A percentile compares a stretch with the other conserved stretches of the same genome.
phyloP scores from a whole-genome alignment of 2,797 vertebrate species.

The Hozukius guyotensis region DNA sequence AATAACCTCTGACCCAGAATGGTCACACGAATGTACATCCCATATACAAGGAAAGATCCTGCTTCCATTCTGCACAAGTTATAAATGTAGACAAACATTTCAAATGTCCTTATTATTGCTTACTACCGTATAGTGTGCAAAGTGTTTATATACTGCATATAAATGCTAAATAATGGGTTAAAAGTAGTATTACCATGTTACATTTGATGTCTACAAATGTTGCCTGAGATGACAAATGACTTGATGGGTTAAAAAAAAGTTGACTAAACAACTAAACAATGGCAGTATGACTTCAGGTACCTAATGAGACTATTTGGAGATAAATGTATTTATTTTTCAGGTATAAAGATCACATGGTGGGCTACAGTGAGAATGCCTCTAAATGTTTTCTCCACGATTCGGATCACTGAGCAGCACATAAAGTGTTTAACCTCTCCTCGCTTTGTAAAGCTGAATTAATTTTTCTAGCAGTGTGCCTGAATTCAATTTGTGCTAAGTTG shows the following conservation, averaged over 20 bases:
- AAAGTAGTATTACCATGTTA: background rate
- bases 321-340: constrained; percentile 73
- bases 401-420: constrained; percentile 85
- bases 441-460: constrained; percentile 86
- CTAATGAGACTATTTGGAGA: constrained; percentile 65
- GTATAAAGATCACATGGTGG: constrained; percentile 61
- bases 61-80: background rate
- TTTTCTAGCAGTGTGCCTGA: constrained; percentile 78
- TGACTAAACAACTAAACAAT: constrained; percentile 13
- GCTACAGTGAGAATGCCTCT: constrained; percentile 72
- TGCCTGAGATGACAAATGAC: constrained; percentile 27
- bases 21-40: background rate
- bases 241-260: background rate
- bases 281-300: constrained; percentile 35
- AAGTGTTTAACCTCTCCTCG: constrained; percentile 85
- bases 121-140: background rate
- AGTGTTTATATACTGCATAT: background rate
- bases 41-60: background rate
- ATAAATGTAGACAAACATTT: background rate
- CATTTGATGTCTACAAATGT: background rate
- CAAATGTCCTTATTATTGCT: background rate
- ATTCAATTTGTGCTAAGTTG: constrained; percentile 84
- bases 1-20: background rate
- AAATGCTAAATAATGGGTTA: background rate
- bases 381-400: constrained; percentile 85